Base-by-base conservation (phyloP, 2,797 vertebrate species). In the Monodelphis domestica region DNA sequence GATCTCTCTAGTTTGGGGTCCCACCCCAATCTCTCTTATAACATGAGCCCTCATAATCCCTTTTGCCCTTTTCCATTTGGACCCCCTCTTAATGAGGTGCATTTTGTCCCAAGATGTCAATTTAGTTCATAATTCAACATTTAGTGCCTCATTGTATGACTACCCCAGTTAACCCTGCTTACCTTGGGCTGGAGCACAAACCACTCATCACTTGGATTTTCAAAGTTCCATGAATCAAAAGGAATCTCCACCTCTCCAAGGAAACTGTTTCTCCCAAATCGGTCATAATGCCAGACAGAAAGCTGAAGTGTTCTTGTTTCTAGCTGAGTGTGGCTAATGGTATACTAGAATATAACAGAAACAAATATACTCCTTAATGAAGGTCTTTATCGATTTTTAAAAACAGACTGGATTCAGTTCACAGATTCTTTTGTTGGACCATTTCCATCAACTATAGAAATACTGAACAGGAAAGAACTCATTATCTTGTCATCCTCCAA, bases 271-370 rank as follows among this genome's bases (percentile, higher is more conserved):
- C 95, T 99, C 95, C 99, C 99, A 95, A 99, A 99, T 9, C 99
- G 99, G 98, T 99, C 99, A 91, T 99, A 99, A 97, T 99, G 99
- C 99, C 99, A 99, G 94, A 99, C 99, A 2, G 99, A 99, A 90
- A 99, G 98, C 98, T 99, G 99, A 50, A 99, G 98, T 17, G 99
- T 99, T 59, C 99, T 98, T 0, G 99, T 99, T 98, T 99, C 99
- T 98, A 99, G 98, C 98, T 99, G 99, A 0, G 99, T 99, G 96
- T 99, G 99, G 98, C 99, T 99, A 98, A 99, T 99, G 70, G 99
- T 99, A 29, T 99, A 99, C 99, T 99, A 95, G 38, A 95, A 92
- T 95, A 91, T 88, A 17, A 97, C 53, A 97, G 78, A 63, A 28
- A 97, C 87, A 96, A 54, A 95, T 21, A 94, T 12, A 90, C 28